Base-by-base conservation (phyloP, 2,797 vertebrate species). In the Cetoscarus ocellatus region DNA sequence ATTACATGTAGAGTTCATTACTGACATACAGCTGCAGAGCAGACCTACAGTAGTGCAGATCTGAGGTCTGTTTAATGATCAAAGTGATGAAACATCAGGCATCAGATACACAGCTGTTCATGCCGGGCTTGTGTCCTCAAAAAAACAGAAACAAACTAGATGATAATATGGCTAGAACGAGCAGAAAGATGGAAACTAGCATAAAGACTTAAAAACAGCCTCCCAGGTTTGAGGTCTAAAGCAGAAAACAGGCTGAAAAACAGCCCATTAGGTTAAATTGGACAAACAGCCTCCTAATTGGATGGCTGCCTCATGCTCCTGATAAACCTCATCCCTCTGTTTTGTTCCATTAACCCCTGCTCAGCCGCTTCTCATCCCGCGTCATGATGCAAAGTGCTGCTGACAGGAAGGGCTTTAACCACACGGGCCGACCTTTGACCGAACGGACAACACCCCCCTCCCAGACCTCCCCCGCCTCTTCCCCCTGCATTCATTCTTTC, bases 331-430 rank as follows among this genome's bases (percentile, higher is more conserved):
- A 69, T 68, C 72, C n/a, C 55, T 76, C 57, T 51, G 56, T 71
- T 83, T 74, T 38, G 56, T 66, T 72, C 40, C 43, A 18, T 79
- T 78, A 62, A 67, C 73, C 70, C 59, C 60, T 6, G 6, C 63
- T 85, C 63, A 66, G 77, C 72, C 55, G 58, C 70, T 40, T 39
- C 67, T 47, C 79, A 42, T 75, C 68, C 75, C n/a, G 65, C 54
- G 2, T 7, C 59, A 50, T 80, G 66, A 85, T 45, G 67, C 73
- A 81, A 79, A 90, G 80, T 75, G 79, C 71, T 69, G 68, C 77
- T 83, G 76, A 86, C 88, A 86, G 80, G 80, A 85, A 82, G 82
- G 67, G 77, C 75, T 83, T 84, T 83, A 79, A 76, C 74, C 75
- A 69, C 79, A 61, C 61, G 9, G 44, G 48, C 50, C 84, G 27